A percentile compares a stretch with the other conserved stretches of the same genome.
phyloP scores from a whole-genome alignment of 2,797 vertebrate genomes.

The Sarcophilus harrisii region DNA sequence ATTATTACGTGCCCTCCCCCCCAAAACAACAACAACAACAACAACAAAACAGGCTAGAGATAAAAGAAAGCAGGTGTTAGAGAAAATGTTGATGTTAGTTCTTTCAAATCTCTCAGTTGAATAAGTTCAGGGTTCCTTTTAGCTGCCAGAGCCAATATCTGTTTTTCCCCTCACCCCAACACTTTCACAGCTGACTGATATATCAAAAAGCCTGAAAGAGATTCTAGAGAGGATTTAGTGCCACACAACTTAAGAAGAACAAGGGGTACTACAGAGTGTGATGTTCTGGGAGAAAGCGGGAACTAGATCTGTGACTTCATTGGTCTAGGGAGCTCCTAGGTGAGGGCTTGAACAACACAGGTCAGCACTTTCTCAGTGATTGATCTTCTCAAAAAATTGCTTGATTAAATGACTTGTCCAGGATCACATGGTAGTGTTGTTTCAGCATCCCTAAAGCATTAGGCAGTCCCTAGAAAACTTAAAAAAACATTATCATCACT shows the following conservation, averaged over 20 bases:
- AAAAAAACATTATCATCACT: background rate
- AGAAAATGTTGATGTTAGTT: background rate
- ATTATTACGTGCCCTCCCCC: background rate
- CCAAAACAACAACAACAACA: too few species aligned
- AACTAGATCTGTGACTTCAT: background rate
- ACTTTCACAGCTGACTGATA: background rate
- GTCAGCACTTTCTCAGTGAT: background rate
- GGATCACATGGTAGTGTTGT: background rate
- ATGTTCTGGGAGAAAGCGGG: background rate
- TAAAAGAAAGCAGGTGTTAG: background rate
- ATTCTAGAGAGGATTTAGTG: background rate
- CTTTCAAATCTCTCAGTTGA: background rate
- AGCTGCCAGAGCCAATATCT: background rate
- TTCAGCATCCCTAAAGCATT: background rate
- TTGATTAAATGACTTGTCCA: background rate
- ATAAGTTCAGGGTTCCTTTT: background rate
- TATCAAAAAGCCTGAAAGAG: background rate
- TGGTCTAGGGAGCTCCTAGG: background rate
- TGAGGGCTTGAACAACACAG: background rate
- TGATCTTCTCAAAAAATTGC: background rate
- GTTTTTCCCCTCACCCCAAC: background rate
- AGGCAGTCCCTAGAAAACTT: background rate
- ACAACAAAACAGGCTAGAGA: background rate
- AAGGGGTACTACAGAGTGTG: background rate
- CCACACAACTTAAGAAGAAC: background rate